Conservation (phyloP, 2,888 invertebrate species). For the Crossocerus cetratus region DNA sequence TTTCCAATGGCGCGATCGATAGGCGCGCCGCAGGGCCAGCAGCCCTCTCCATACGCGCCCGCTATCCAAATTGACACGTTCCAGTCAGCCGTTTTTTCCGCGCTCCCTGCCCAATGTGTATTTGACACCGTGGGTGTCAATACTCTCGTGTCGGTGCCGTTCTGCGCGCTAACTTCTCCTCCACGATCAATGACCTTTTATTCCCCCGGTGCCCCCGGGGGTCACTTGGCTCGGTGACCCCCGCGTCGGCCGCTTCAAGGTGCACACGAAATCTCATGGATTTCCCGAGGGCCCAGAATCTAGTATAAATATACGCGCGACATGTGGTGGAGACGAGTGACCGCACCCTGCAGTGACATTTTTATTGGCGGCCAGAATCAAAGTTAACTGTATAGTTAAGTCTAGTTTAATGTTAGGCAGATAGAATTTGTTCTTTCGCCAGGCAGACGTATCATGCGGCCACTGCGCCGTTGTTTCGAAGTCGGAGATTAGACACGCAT, state of each 20-base stretch:
- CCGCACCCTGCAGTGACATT: too few relatives aligned
- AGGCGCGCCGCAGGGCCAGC: slow-evolving; percentile 32
- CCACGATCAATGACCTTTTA: slow-evolving; percentile 3
- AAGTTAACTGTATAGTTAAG: too few relatives aligned
- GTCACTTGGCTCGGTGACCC: slow-evolving; percentile 8
- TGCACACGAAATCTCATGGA: slow-evolving; percentile 7
- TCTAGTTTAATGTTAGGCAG: not conserved
- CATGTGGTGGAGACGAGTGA: too few relatives aligned
- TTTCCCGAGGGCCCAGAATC: not conserved
- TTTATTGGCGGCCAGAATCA: too few relatives aligned
- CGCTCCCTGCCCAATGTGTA: slow-evolving; percentile 10
- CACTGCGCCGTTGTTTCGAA: slow-evolving; percentile 36
- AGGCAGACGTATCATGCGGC: slow-evolving; percentile 9
- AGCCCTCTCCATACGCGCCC: slow-evolving; percentile 23
- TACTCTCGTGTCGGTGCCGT: not conserved
- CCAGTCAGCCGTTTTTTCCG: slow-evolving; percentile 22
- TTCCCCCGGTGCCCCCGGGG: not conserved
- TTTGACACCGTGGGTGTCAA: slow-evolving; percentile 48
- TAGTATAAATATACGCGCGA: not conserved
- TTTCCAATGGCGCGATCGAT: slow-evolving; percentile 63
- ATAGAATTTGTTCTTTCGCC: not conserved
- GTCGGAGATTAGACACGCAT: slow-evolving; percentile 35
- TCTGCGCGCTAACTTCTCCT: not conserved
- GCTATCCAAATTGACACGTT: slow-evolving; percentile 1
- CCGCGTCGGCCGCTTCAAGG: not conserved